Evolutionary conservation across 2,113 vertebrate genomes (phyloP).

Genomic region (Lophura nycthemera): DNA sequence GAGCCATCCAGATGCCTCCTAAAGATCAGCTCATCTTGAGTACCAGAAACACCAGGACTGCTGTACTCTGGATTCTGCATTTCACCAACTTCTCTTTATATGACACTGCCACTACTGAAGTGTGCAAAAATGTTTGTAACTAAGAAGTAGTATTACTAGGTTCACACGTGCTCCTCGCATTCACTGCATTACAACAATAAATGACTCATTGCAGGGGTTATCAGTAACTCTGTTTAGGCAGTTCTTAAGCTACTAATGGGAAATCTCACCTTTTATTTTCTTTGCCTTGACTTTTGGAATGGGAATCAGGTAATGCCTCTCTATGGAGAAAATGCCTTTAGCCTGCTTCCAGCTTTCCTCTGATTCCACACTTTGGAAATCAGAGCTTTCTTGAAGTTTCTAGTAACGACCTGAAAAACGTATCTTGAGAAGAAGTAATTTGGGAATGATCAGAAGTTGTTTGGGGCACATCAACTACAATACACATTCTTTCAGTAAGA

Average conservation of each 20-base stretch:
- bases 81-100: background rate
- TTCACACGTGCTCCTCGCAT: background rate
- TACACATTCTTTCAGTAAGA: background rate
- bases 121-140: background rate
- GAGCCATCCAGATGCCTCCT: background rate
- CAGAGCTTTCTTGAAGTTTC: background rate
- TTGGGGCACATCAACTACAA: background rate
- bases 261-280: background rate
- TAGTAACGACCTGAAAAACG: background rate
- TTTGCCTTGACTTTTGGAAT: conserved; percentile 33
- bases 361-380: background rate
- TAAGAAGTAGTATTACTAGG: background rate
- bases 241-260: conserved; percentile 23
- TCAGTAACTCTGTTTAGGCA: background rate
- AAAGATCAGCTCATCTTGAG: background rate
- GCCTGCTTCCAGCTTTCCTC: background rate
- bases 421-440: background rate
- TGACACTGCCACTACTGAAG: background rate
- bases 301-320: background rate
- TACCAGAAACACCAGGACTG: background rate
- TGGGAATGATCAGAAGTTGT: background rate
- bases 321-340: background rate
- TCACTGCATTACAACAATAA: background rate
- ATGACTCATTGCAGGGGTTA: conserved; percentile 12
- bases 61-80: background rate